phyloP scores from a whole-genome alignment of 2,113 vertebrate species.

The Orycteropus afer region DNA sequence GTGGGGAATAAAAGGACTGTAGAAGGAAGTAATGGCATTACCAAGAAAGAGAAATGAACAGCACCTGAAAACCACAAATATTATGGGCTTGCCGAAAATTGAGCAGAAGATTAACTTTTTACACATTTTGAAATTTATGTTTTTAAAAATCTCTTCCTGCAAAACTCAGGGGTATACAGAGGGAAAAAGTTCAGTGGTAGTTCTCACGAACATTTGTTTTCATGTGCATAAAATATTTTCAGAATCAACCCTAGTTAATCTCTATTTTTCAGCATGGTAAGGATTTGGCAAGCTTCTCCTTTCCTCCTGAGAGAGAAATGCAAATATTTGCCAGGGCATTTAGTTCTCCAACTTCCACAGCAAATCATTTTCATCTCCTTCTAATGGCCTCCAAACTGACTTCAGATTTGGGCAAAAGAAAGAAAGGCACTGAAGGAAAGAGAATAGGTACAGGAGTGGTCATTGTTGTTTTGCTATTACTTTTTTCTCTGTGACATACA shows the following conservation, averaged over 20 bases:
- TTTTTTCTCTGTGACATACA: not conserved
- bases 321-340: slow-evolving; percentile 59
- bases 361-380: slow-evolving; percentile 56
- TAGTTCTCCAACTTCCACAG: slow-evolving; percentile 58
- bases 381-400: slow-evolving; percentile 41
- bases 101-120: slow-evolving; percentile 24
- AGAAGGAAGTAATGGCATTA: not conserved
- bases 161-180: slow-evolving; percentile 36
- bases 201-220: slow-evolving; percentile 32
- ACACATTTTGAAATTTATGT: not conserved
- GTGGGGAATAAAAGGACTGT: not conserved
- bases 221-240: not conserved
- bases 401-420: slow-evolving; percentile 37
- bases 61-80: not conserved
- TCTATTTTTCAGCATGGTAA: slow-evolving; percentile 41
- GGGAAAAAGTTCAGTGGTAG: not conserved
- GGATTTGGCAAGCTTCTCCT: slow-evolving; percentile 48
- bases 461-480: not conserved
- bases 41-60: not conserved
- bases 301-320: slow-evolving; percentile 55
- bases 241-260: not conserved
- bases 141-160: not conserved
- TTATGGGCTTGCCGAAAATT: not conserved
- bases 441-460: not conserved
- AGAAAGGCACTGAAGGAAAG: not conserved